Conservation (phyloP, 2,797 vertebrate genomes). For the Brachymystax lenok region DNA sequence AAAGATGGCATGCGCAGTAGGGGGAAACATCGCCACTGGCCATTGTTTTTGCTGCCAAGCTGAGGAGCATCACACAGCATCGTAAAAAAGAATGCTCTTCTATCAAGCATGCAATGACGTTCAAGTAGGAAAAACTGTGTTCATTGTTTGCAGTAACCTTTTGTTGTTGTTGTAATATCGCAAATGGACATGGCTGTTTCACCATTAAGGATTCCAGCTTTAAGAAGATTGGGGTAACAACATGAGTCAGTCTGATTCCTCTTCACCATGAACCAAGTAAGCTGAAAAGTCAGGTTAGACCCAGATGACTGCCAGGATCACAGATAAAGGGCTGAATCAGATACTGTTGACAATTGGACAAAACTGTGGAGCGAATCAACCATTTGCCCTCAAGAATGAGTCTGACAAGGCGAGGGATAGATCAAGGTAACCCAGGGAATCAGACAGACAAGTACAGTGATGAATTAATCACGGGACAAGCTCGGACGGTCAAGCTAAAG, state of each 20-base stretch:
- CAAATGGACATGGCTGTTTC: too few relatives aligned
- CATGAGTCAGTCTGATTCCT: not conserved
- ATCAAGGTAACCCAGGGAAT: conserved; percentile 39
- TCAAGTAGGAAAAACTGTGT: too few relatives aligned
- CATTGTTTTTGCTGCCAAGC: too few relatives aligned
- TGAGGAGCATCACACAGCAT: too few relatives aligned
- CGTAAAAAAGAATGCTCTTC: too few relatives aligned
- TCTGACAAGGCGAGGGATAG: conserved; percentile 34
- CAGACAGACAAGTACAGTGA: conserved; percentile 25
- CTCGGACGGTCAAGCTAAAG: not conserved
- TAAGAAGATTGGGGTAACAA: conserved; percentile 16
- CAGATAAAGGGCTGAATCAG: conserved; percentile 38
- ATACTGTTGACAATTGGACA: too few relatives aligned
- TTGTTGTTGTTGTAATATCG: too few relatives aligned
- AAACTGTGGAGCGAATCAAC: too few relatives aligned
- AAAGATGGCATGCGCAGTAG: not conserved
- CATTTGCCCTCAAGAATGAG: conserved; percentile 40
- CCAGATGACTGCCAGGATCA: conserved; percentile 23
- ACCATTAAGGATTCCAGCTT: conserved; percentile 1
- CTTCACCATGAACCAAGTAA: conserved; percentile 16
- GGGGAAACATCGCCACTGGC: too few relatives aligned
- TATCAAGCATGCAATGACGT: too few relatives aligned
- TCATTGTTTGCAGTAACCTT: too few relatives aligned
- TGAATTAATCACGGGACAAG: not conserved
- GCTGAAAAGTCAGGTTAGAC: conserved; percentile 9